Evolutionary conservation across 1,140 invertebrate species (phyloP).

Genomic region (Bombus affinis): DNA sequence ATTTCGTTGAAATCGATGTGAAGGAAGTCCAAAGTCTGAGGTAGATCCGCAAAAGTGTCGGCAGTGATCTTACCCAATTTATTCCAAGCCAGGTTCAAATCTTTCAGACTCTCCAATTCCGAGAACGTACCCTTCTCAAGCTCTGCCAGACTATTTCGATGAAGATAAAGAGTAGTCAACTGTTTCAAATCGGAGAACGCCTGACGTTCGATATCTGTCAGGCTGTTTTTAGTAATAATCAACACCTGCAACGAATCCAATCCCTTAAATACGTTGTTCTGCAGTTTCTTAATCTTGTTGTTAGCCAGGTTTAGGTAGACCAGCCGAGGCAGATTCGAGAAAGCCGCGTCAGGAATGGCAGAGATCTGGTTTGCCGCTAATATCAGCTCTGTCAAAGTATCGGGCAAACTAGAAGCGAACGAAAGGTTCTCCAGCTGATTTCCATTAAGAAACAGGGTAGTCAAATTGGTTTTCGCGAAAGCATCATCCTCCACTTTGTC

Average conservation of each 20-base stretch:
- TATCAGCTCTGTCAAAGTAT: constrained; percentile 51
- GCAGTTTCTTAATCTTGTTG: constrained; percentile 60
- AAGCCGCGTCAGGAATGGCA: constrained; percentile 48
- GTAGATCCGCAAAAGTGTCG: constrained; percentile 57
- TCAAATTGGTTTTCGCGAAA: constrained; percentile 57
- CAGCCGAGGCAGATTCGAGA: constrained; percentile 51
- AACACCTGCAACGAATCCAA: constrained; percentile 55
- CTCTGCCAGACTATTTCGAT: constrained; percentile 54
- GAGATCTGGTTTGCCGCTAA: constrained; percentile 58
- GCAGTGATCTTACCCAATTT: constrained; percentile 52
- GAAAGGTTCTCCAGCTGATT: constrained; percentile 60
- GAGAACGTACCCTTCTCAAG: constrained; percentile 52
- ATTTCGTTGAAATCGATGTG: constrained; percentile 67
- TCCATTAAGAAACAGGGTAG: constrained; percentile 41
- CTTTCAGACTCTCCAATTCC: constrained; percentile 53
- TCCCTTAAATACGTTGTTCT: constrained; percentile 54
- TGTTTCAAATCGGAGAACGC: constrained; percentile 53
- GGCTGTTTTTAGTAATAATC: constrained; percentile 52
- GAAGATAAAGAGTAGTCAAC: constrained; percentile 55
- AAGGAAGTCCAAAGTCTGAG: constrained; percentile 55
- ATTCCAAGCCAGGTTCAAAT: constrained; percentile 65
- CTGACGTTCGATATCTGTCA: constrained; percentile 51
- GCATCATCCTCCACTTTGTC: constrained; percentile 64
- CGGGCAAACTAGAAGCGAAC: constrained; percentile 63
- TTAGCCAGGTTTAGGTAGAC: constrained; percentile 54